Evolutionary conservation across 2,113 vertebrate genomes (phyloP).

Genomic region (Corynorhinus townsendii): DNA sequence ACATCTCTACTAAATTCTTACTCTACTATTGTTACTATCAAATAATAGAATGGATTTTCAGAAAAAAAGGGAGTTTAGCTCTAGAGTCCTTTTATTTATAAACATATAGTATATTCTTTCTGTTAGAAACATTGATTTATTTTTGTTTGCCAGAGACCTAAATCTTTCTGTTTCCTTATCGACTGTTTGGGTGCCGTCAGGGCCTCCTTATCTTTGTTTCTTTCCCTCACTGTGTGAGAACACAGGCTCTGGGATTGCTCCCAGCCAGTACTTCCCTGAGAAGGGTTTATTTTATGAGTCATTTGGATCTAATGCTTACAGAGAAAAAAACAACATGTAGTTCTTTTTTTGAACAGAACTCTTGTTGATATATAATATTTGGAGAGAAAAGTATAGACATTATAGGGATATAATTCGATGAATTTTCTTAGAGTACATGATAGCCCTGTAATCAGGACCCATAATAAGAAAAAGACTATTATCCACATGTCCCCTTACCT

Average conservation of each 20-base stretch:
- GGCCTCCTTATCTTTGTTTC: background rate
- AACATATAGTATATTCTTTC: background rate
- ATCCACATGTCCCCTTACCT: too few relatives aligned
- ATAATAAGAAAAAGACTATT: background rate
- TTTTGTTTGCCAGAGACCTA: conserved; percentile 24
- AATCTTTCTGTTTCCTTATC: conserved; percentile 11
- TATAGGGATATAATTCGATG: background rate
- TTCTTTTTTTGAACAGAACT: background rate
- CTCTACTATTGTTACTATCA: background rate
- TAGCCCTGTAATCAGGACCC: background rate
- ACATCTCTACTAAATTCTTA: background rate
- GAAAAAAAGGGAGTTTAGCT: background rate
- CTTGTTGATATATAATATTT: background rate
- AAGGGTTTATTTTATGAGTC: conserved; percentile 43
- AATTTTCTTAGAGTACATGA: background rate
- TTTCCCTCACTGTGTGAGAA: conserved; percentile 18
- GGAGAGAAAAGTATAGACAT: background rate
- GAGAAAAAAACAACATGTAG: background rate
- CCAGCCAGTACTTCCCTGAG: conserved; percentile 18
- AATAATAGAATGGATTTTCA: background rate
- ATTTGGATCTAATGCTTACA: conserved; percentile 45
- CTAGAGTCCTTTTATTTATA: background rate
- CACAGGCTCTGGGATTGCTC: background rate
- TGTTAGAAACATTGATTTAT: conserved; percentile 9
- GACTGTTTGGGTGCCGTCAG: background rate